A percentile compares a stretch with the other conserved stretches of the same genome.
These are phyloP conservation scores for Phaethornis superciliosus DNA, from an alignment of 2,113 vertebrate species.

Conservation along the genomic window DNA sequence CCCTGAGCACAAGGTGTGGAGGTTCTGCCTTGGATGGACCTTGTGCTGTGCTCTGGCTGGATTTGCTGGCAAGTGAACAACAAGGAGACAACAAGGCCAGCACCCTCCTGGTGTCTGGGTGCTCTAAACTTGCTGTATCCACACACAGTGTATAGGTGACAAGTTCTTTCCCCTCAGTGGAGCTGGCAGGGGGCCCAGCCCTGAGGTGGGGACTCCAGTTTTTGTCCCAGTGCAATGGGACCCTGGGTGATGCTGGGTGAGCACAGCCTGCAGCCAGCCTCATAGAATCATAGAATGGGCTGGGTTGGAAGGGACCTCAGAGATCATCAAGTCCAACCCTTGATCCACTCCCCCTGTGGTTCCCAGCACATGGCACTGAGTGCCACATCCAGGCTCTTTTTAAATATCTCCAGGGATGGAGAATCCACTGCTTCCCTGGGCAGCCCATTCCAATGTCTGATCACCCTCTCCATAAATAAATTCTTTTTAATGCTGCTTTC, in stretches of 20 bases:
- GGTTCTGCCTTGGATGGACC: not conserved
- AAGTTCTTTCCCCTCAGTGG: not conserved
- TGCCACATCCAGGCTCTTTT: no score
- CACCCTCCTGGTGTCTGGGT: not conserved
- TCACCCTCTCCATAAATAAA: no score
- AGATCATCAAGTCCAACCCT: no score
- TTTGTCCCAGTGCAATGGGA: rapidly evolving
- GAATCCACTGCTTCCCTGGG: no score
- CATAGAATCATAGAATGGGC: no score
- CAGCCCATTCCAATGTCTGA: no score
- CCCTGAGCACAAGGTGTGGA: not conserved
- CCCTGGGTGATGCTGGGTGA: rapidly evolving
- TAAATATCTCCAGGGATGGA: no score
- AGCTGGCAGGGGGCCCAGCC: not conserved
- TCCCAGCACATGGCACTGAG: no score
- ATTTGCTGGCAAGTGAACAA: not conserved
- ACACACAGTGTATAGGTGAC: rapidly evolving
- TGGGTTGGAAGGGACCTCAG: no score
- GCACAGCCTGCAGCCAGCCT: not conserved
- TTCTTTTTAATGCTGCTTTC: no score
- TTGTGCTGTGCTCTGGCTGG: not conserved
- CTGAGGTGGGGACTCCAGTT: not conserved
- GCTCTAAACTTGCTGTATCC: not conserved
- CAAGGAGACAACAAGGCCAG: not conserved
- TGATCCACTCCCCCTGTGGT: no score